phyloP scores from a whole-genome alignment of 2,113 vertebrate genomes.

The Synchiropus splendidus region DNA sequence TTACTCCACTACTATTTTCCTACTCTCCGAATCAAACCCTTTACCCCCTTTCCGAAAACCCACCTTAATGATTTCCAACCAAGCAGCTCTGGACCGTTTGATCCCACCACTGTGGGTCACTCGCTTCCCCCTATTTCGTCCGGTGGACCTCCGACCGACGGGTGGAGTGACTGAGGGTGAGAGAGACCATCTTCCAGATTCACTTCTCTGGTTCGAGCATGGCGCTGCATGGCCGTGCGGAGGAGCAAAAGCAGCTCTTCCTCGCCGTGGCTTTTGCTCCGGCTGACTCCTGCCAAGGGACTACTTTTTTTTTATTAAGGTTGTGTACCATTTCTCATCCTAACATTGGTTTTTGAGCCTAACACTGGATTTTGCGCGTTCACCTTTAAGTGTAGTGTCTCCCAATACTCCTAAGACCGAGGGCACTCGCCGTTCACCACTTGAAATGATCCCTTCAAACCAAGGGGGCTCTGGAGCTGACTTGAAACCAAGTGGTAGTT shows the following conservation, averaged over 20 bases:
- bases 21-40: slow-evolving; percentile 32
- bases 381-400: no score
- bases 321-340: no score
- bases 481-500: no score
- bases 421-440: no score
- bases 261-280: no score
- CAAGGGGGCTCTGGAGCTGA: no score
- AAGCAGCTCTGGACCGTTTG: slow-evolving; percentile 70
- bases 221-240: slow-evolving; percentile 19
- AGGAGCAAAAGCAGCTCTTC: slow-evolving; percentile 23
- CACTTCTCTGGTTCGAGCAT: slow-evolving; percentile 28
- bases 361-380: no score
- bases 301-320: no score
- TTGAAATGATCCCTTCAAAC: no score
- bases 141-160: slow-evolving; percentile 66
- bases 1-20: slow-evolving; percentile 17
- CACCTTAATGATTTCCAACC: slow-evolving; percentile 39
- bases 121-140: slow-evolving; percentile 65
- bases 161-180: slow-evolving; percentile 73
- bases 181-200: slow-evolving; percentile 26
- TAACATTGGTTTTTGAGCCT: no score
- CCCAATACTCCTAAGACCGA: no score
- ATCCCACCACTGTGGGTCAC: slow-evolving; percentile 67
- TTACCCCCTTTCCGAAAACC: neutral
- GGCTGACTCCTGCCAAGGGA: no score